phyloP scores from a whole-genome alignment of 1,140 invertebrate genomes.

The Bombus confusus region DNA sequence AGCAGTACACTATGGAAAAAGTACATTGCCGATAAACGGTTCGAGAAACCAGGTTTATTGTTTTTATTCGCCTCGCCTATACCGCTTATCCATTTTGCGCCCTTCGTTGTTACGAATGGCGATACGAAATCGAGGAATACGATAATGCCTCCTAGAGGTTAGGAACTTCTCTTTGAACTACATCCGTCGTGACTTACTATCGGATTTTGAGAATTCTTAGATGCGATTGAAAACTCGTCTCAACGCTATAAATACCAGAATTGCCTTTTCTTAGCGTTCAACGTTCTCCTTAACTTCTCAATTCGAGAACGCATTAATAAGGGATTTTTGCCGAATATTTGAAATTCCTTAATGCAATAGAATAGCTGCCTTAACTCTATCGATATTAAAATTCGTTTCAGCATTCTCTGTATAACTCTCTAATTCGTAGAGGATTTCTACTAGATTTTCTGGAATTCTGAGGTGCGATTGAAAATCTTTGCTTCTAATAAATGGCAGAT shows the following conservation, averaged over 20 bases:
- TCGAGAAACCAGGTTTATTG: conserved; percentile 9
- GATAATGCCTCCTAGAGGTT: neutral
- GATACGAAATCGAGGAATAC: neutral
- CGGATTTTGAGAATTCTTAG: neutral
- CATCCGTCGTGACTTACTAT: neutral
- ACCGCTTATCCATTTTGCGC: neutral
- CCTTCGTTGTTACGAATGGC: neutral
- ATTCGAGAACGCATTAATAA: too few species aligned
- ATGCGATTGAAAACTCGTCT: neutral
- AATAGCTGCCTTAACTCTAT: too few species aligned
- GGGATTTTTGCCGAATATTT: too few species aligned
- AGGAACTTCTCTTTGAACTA: neutral
- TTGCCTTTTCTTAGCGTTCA: neutral
- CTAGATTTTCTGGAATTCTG: too few species aligned
- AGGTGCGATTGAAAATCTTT: too few species aligned
- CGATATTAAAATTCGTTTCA: too few species aligned
- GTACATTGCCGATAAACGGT: neutral
- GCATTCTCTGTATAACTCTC: too few species aligned
- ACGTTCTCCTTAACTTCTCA: neutral
- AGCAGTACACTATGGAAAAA: neutral
- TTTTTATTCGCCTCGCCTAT: neutral
- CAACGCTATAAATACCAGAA: neutral
- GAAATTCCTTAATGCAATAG: too few species aligned
- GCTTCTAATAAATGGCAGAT: too few species aligned
- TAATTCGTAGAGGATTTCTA: too few species aligned